Conservation (phyloP, 2,113 vertebrate species). For the Muscicapa adusta region DNA sequence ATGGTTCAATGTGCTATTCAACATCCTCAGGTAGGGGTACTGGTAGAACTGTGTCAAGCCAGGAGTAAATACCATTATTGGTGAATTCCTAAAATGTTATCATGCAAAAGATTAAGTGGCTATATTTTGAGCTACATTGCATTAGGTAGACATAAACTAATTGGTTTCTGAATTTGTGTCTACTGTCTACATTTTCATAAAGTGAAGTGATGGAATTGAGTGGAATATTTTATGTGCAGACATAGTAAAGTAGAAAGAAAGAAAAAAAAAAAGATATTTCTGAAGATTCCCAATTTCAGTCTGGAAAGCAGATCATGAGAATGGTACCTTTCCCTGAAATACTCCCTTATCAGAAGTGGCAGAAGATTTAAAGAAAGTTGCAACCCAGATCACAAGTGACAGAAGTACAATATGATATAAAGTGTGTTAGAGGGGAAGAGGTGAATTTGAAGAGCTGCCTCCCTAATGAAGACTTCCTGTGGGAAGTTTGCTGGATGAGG, state of each 20-base stretch:
- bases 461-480: neutral
- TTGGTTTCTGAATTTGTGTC: neutral
- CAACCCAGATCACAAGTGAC: neutral
- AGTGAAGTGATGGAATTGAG: neutral
- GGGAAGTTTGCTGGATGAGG: neutral
- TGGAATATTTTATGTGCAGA: neutral
- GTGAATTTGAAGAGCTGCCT: neutral
- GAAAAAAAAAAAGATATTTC: neutral
- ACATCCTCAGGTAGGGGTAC: neutral
- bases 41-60: neutral
- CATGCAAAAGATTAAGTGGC: neutral
- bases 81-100: neutral
- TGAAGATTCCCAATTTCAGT: neutral
- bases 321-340: neutral
- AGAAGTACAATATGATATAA: neutral
- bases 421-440: neutral
- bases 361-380: neutral
- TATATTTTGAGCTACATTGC: neutral
- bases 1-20: neutral
- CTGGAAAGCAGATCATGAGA: neutral
- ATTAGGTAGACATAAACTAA: neutral
- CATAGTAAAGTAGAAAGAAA: neutral
- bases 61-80: neutral
- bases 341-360: neutral
- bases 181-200: neutral